Conservation (phyloP, 2,113 vertebrate species). For the Philantomba maxwellii region DNA sequence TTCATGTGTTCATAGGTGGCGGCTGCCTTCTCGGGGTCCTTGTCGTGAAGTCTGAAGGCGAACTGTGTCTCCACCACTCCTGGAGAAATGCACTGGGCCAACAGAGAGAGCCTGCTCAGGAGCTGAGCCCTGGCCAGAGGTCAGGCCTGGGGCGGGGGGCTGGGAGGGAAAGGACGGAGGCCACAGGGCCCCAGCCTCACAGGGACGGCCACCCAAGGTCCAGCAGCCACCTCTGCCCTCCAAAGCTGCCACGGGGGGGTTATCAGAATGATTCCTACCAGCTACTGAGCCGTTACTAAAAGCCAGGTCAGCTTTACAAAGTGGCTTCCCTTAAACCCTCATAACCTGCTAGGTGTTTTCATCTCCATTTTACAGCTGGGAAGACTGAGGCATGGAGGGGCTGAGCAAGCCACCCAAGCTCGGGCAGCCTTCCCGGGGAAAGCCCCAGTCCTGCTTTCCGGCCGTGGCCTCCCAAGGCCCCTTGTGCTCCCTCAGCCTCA, state of each 20-base stretch:
- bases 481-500: neutral
- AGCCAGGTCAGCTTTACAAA: neutral
- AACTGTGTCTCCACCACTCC: slow-evolving; percentile 96
- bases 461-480: neutral
- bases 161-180: neutral
- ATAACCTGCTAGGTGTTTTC: neutral
- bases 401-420: neutral
- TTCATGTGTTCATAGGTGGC: slow-evolving; percentile 93
- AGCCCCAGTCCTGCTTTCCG: neutral
- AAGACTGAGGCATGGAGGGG: neutral
- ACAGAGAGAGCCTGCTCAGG: slow-evolving; percentile 66
- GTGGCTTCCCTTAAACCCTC: neutral
- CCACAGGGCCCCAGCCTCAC: neutral
- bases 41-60: slow-evolving; percentile 93
- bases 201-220: neutral
- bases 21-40: slow-evolving; percentile 92
- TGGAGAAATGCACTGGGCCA: slow-evolving; percentile 92
- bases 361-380: neutral
- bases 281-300: neutral
- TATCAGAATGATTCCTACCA: neutral
- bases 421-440: neutral
- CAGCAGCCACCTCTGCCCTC: neutral
- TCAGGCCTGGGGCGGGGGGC: neutral
- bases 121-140: neutral
- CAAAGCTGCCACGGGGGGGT: neutral